These are phyloP conservation scores for Lacerta viridis DNA, from an alignment of 2,797 vertebrate species.

Conservation along the genomic window DNA sequence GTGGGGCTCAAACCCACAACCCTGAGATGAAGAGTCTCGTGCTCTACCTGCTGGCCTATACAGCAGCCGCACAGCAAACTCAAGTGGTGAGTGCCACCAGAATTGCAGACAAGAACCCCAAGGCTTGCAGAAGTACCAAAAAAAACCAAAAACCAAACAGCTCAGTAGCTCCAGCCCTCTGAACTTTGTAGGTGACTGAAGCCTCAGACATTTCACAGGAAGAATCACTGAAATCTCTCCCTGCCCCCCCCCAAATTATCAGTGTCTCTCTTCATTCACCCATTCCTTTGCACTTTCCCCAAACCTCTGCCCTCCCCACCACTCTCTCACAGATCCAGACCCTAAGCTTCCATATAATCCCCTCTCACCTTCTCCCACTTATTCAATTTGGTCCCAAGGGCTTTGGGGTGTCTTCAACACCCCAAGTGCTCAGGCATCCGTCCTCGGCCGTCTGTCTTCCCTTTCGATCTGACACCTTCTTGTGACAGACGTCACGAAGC, in stretches of 20 bases:
- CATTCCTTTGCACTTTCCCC: neutral
- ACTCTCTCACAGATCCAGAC: no score
- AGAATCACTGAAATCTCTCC: neutral
- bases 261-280: neutral
- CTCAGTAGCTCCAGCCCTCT: no score
- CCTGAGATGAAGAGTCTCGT: no score
- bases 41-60: no score
- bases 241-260: neutral
- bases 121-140: neutral
- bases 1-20: no score
- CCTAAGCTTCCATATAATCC: no score
- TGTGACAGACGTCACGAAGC: neutral
- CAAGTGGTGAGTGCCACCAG: neutral
- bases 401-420: neutral
- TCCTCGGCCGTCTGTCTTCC: neutral
- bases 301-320: neutral
- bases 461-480: neutral
- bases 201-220: no score
- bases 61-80: neutral
- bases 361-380: conserved; percentile 24
- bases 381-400: neutral
- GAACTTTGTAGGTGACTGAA: no score
- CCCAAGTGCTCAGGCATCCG: neutral
- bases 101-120: no score
- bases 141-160: no score